Evolutionary conservation across 2,113 vertebrate genomes (phyloP).

Genomic region (Sander vitreus): DNA sequence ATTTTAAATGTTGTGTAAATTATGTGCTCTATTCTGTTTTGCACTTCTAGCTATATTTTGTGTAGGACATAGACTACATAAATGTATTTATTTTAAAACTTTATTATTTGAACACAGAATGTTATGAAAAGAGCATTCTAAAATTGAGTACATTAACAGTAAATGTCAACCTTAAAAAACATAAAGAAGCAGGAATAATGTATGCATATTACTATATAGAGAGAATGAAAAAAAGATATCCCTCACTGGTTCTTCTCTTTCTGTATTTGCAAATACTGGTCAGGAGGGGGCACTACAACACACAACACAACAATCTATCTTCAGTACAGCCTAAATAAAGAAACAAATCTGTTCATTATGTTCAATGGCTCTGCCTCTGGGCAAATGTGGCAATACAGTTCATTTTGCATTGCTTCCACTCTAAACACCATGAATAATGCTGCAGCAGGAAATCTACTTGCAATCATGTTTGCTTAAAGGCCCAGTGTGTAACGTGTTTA

Average conservation of each 20-base stretch:
- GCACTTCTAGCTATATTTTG: not conserved
- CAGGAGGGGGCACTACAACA: slow-evolving; percentile 63
- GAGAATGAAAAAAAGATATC: not conserved
- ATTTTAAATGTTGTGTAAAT: not conserved
- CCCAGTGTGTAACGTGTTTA: no score
- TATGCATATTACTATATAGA: not conserved
- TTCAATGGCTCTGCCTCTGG: slow-evolving; percentile 30
- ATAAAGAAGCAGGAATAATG: not conserved
- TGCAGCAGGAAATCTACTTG: not conserved
- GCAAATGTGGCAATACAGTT: slow-evolving; percentile 22
- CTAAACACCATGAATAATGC: not conserved
- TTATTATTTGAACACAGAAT: not conserved
- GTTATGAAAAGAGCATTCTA: not conserved
- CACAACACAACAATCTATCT: not conserved
- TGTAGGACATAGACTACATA: no score
- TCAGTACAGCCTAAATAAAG: slow-evolving; percentile 8
- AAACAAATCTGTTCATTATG: slow-evolving; percentile 22
- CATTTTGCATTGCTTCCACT: not conserved
- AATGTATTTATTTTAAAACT: no score
- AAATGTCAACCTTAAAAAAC: not conserved
- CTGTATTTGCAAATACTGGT: slow-evolving; percentile 17
- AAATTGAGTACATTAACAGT: not conserved
- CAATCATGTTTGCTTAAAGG: not conserved
- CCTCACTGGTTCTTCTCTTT: not conserved
- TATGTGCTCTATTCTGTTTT: not conserved